Evolutionary conservation across 2,888 invertebrate species (phyloP), one percentile per base, ranked within the genome.

Genomic region (Strigamia crassipes): DNA sequence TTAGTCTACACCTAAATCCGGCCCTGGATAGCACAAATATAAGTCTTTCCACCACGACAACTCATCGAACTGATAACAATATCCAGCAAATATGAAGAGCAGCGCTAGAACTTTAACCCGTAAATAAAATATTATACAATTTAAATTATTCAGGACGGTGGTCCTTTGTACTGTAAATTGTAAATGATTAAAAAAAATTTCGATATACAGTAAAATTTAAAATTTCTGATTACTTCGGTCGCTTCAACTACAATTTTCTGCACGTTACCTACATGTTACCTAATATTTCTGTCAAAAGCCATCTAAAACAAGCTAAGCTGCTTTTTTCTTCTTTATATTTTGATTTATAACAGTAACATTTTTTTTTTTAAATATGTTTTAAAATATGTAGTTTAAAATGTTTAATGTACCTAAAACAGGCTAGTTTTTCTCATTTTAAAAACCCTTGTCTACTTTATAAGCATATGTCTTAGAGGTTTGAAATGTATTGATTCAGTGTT

Each of bases 111-210:
- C 12, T 46, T 3, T 46, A 13, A 61, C 18, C n/a, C 2, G n/a
- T 18, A 61, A 61, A 61, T 61, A 61, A 61, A 61, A 18, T 61
- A 21, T 61, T 9, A 5, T 10, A 61, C 23, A 61, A 46, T 46
- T 46, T 10, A 41, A 41, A 41, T 46, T 18, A 61, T 61, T 34
- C 3, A 61, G 61, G 61, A 61, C 61, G 61, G 61, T 61, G 10
- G 61, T 61, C 61, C 61, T 15, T 18, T 61, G 51, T 61, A 21
- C 23, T 18, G 61, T 61, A 18, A 61, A 61, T 61, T 61, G 61
- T 61, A 61, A 61, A 61, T 61, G 61, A 23, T 5, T 61, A 61
- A 61, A 61, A n/a, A 61, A 61, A 61, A 61, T 61, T n/a, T 61
- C 61, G 10, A 61, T 61, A 61, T 61, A 61, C 34, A 5, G 6